These are phyloP conservation scores for Ornithoptera priamus DNA, from an alignment of 2,888 invertebrate species.

Conservation along the genomic window DNA sequence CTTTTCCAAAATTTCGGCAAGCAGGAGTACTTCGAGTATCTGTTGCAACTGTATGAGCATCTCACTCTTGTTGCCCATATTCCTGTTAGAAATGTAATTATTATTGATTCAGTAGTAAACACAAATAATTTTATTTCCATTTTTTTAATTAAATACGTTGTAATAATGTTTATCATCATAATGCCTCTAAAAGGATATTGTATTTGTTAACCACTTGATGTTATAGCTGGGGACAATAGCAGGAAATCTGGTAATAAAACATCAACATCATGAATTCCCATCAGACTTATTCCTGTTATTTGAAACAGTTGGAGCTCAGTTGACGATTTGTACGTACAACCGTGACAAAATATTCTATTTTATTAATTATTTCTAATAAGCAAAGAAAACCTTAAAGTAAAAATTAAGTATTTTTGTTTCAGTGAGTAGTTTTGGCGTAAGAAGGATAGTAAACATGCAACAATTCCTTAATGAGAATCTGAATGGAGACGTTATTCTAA, in stretches of 20 bases:
- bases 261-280: conserved; percentile 82
- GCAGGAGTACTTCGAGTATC: conserved; percentile 77
- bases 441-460: too few relatives aligned
- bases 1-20: conserved; percentile 60
- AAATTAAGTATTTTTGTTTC: background rate
- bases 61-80: conserved; percentile 86
- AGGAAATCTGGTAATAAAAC: conserved; percentile 85
- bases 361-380: too few relatives aligned
- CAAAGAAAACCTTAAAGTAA: too few relatives aligned
- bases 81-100: conserved; percentile 84
- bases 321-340: conserved; percentile 46
- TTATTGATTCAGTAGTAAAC: too few relatives aligned
- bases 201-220: too few relatives aligned
- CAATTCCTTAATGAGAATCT: too few relatives aligned
- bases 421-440: too few relatives aligned
- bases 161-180: too few relatives aligned
- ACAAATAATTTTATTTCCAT: too few relatives aligned
- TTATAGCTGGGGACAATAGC: conserved; percentile 69
- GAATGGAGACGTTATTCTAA: too few relatives aligned
- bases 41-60: conserved; percentile 81
- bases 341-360: background rate
- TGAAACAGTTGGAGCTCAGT: conserved; percentile 48
- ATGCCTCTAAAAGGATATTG: too few relatives aligned
- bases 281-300: conserved; percentile 83
- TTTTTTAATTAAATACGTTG: too few relatives aligned